Percentiles rank a stretch among this genome's conserved stretches.
These are phyloP conservation scores for Alcedo quadribrachys DNA, from an alignment of 2,797 vertebrate genomes.

Conservation along the genomic window DNA sequence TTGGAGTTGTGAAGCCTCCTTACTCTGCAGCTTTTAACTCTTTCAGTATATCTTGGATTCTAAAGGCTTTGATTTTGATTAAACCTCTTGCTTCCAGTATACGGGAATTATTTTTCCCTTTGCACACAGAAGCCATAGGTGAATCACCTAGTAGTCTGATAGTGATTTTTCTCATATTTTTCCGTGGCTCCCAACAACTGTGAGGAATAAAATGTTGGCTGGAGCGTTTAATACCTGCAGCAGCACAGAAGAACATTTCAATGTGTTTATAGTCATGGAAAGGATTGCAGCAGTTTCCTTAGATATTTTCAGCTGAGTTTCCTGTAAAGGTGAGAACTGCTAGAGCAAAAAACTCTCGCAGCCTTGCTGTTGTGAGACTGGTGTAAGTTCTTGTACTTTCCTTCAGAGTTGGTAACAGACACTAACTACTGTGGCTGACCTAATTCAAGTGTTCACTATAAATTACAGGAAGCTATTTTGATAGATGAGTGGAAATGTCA, in stretches of 20 bases:
- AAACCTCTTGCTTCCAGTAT: constrained; percentile 20
- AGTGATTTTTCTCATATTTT: constrained; percentile 33
- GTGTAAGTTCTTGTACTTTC: not conserved
- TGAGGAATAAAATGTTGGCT: constrained; percentile 42
- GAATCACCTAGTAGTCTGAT: constrained; percentile 25
- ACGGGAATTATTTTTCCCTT: constrained; percentile 27
- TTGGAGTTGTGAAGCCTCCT: constrained; percentile 43
- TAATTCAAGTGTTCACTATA: constrained; percentile 3
- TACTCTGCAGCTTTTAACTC: constrained; percentile 59
- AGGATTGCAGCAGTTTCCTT: constrained; percentile 59
- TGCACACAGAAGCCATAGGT: constrained; percentile 34
- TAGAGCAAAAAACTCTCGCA: not conserved
- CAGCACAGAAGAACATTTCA: constrained; percentile 16
- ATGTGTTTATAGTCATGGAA: constrained; percentile 27
- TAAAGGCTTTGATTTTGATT: constrained; percentile 53
- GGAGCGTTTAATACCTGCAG: constrained; percentile 46
- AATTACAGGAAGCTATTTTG: constrained; percentile 19
- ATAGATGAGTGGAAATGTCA: not conserved
- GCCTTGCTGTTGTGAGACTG: not conserved
- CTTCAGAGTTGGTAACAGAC: not conserved
- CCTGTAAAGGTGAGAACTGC: constrained; percentile 14
- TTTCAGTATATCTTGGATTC: constrained; percentile 44
- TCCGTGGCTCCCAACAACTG: constrained; percentile 42
- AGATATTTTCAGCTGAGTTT: constrained; percentile 42
- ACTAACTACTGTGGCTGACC: not conserved